Evolutionary conservation across 2,113 vertebrate genomes (phyloP).

Genomic region (Salvelinus fontinalis): DNA sequence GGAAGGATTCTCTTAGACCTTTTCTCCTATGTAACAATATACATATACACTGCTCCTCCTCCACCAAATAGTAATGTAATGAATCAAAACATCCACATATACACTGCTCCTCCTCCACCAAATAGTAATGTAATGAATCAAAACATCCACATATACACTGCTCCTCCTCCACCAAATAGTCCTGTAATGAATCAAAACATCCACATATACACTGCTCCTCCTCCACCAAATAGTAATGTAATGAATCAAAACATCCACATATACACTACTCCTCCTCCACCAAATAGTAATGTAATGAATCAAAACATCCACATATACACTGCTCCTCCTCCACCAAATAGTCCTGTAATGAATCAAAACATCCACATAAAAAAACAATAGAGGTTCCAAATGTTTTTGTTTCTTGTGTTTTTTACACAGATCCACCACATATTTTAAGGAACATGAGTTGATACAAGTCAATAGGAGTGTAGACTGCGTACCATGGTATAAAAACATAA

Average conservation of each 20-base stretch:
- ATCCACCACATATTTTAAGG: not conserved
- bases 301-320: not conserved
- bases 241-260: not conserved
- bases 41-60: too few relatives aligned
- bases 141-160: not conserved
- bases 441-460: too few relatives aligned
- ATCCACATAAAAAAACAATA: not conserved
- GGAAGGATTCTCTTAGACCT: not conserved
- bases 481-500: too few relatives aligned
- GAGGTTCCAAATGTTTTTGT: not conserved
- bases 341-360: not conserved
- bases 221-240: too few relatives aligned
- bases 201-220: not conserved
- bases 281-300: not conserved
- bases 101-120: too few relatives aligned
- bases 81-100: not conserved
- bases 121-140: too few relatives aligned
- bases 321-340: not conserved
- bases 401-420: not conserved
- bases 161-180: too few relatives aligned
- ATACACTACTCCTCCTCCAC: too few relatives aligned
- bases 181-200: not conserved
- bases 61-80: too few relatives aligned
- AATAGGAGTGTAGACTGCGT: too few relatives aligned
- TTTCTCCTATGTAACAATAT: conserved; percentile 11